Evolutionary conservation across 2,113 vertebrate species (phyloP).

Genomic region (Tachuris rubrigastra): DNA sequence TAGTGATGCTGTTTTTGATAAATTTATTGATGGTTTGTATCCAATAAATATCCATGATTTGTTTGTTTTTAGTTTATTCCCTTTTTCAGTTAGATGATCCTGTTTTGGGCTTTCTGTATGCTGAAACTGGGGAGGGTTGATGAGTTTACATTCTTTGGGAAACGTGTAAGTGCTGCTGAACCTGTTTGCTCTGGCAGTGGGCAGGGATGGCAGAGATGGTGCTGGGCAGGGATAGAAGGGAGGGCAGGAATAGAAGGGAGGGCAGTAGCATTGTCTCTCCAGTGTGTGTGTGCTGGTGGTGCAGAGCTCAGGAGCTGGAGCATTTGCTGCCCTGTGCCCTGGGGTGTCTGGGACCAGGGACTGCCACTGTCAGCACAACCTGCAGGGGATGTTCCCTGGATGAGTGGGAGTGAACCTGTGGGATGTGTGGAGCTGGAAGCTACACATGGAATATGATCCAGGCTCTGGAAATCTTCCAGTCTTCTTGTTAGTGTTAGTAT

Average conservation of each 20-base stretch:
- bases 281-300: too few relatives aligned
- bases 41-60: not conserved
- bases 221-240: too few relatives aligned
- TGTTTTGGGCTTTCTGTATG: not conserved
- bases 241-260: too few relatives aligned
- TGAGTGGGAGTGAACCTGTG: not conserved
- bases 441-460: rapidly evolving
- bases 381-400: not conserved
- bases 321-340: not conserved
- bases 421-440: too few relatives aligned
- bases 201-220: not conserved
- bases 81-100: not conserved
- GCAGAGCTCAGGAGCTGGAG: not conserved
- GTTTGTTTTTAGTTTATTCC: not conserved
- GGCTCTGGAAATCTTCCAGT: not conserved
- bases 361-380: not conserved
- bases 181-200: not conserved
- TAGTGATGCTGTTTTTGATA: not conserved
- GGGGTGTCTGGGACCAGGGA: not conserved
- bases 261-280: not conserved
- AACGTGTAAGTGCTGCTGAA: not conserved
- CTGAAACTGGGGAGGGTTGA: not conserved
- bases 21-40: not conserved
- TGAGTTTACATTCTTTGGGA: not conserved
- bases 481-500: not conserved